Conservation (phyloP, 2,888 invertebrate species). For the Nowickia ferox region DNA sequence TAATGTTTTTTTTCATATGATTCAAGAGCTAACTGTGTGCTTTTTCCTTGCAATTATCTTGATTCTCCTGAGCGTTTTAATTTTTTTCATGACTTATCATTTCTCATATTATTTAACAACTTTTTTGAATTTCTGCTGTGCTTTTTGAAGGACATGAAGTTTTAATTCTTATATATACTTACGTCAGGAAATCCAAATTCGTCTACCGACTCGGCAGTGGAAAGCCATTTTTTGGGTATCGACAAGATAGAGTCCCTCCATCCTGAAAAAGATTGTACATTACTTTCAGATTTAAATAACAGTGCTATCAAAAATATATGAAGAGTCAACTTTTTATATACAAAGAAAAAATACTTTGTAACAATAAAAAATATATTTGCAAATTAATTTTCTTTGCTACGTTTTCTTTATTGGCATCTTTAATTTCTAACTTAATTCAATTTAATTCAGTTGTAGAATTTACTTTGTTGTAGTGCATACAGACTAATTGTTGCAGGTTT, state of each 20-base stretch:
- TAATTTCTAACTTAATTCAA: conserved; percentile 12
- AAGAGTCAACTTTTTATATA: no score
- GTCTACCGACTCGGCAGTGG: conserved; percentile 83
- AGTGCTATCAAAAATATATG: neutral
- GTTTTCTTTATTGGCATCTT: neutral
- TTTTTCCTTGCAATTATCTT: no score
- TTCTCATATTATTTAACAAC: neutral
- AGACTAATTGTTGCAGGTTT: conserved; percentile 30
- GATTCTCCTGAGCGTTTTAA: no score
- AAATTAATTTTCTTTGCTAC: conserved; percentile 7
- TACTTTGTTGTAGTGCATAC: conserved; percentile 24
- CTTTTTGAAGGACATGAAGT: neutral
- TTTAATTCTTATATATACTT: conserved; percentile 75
- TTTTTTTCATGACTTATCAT: no score
- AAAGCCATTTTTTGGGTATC: conserved; percentile 89
- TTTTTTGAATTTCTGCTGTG: no score
- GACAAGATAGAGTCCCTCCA: conserved; percentile 89
- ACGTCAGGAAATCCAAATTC: conserved; percentile 83
- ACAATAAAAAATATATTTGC: conserved; percentile 6
- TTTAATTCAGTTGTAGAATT: neutral
- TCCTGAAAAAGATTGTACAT: conserved; percentile 84
- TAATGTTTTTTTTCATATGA: no score
- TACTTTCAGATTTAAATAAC: neutral
- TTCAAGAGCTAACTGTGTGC: no score
- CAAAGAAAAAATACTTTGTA: neutral